phyloP scores from a whole-genome alignment of 2,888 invertebrate species.

The Latrodectus elegans region DNA sequence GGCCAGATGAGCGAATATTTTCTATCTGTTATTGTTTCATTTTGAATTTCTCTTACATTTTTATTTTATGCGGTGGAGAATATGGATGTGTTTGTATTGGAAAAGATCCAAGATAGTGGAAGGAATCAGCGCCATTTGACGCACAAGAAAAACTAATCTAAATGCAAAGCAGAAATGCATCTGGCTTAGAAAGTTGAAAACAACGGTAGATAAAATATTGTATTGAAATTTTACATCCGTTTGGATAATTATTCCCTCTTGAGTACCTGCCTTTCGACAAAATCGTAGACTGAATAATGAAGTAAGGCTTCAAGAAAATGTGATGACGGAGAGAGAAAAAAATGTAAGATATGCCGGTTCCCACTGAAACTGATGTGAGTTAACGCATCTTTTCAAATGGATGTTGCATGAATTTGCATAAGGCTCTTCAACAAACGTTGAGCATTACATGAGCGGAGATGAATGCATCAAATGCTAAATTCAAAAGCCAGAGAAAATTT shows the following conservation, averaged over 20 bases:
- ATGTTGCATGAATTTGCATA: background rate
- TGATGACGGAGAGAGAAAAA: background rate
- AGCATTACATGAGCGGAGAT: background rate
- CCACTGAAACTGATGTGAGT: too few relatives aligned
- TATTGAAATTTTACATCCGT: conserved; percentile 61
- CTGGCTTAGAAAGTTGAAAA: conserved; percentile 24
- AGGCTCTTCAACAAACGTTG: background rate
- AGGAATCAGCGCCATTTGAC: conserved; percentile 2
- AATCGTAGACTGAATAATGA: conserved; percentile 46
- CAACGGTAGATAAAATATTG: conserved; percentile 54
- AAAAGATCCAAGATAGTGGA: conserved; percentile 52
- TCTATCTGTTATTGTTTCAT: conserved; percentile 47
- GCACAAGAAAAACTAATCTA: conserved; percentile 56
- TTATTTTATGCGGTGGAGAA: conserved; percentile 12
- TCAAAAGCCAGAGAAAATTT: too few relatives aligned
- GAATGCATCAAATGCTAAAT: too few relatives aligned
- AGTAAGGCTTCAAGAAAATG: conserved; percentile 9
- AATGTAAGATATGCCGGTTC: too few relatives aligned
- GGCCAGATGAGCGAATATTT: conserved; percentile 3
- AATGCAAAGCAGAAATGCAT: conserved; percentile 52
- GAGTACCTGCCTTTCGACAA: conserved; percentile 44
- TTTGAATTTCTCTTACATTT: background rate
- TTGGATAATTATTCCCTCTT: conserved; percentile 57
- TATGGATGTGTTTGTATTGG: conserved; percentile 38
- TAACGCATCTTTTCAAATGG: background rate